phyloP scores from a whole-genome alignment of 2,797 vertebrate species.

The Myioborus melanocephalus region DNA sequence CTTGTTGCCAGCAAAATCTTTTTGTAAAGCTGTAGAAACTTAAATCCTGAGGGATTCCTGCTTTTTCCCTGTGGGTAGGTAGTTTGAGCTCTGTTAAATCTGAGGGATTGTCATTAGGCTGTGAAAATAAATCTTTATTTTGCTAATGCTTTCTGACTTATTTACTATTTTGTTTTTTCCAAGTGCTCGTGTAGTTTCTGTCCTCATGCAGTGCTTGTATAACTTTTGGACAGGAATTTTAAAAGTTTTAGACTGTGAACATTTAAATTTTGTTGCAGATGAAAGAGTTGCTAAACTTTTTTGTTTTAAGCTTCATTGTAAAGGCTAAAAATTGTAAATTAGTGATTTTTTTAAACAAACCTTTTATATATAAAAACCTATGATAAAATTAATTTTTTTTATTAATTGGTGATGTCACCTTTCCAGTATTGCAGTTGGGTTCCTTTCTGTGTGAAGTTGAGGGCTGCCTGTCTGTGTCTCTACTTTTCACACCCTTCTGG shows the following conservation, averaged over 20 bases:
- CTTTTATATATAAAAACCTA: neutral
- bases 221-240: neutral
- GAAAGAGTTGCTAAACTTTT: neutral
- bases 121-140: neutral
- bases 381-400: constrained; percentile 15
- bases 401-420: neutral
- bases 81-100: neutral
- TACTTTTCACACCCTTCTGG: constrained; percentile 18
- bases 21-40: neutral
- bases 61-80: rapidly evolving
- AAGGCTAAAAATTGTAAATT: neutral
- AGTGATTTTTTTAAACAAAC: neutral
- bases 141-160: neutral
- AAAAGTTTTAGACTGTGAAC: neutral
- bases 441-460: neutral
- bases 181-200: neutral
- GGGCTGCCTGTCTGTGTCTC: neutral
- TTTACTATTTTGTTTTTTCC: neutral
- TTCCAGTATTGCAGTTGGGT: neutral
- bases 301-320: neutral
- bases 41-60: neutral
- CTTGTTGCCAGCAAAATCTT: constrained; percentile 4
- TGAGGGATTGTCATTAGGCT: neutral
- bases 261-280: neutral
- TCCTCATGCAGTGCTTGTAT: rapidly evolving